These are phyloP conservation scores for Platycercus adscitus DNA, from an alignment of 2,113 vertebrate genomes.

Conservation along the genomic window DNA sequence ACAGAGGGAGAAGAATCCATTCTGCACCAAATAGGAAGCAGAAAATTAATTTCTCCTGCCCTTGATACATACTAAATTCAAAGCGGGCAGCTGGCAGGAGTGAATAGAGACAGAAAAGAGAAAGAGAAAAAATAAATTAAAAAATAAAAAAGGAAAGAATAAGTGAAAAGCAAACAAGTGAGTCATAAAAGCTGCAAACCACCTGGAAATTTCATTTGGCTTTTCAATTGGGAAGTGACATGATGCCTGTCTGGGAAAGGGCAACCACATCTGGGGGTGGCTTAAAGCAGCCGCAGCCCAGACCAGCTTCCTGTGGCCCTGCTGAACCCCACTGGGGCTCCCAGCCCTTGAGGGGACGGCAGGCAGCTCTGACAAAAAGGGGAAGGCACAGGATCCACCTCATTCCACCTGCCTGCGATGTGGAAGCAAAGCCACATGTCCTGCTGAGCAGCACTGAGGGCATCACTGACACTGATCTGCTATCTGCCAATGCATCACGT, in stretches of 20 bases:
- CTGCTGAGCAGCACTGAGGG: not conserved
- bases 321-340: not conserved
- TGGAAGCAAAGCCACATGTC: not conserved
- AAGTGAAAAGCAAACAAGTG: constrained; percentile 1
- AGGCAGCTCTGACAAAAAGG: not conserved
- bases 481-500: not conserved
- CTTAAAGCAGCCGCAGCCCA: not conserved
- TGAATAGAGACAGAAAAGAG: constrained; percentile 6
- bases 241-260: not conserved
- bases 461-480: not conserved
- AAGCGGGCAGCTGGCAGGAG: constrained; percentile 47
- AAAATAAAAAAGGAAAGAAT: not conserved
- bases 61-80: constrained; percentile 57
- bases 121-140: not conserved
- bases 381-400: not conserved
- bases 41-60: constrained; percentile 35
- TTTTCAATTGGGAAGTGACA: constrained; percentile 56
- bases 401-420: not conserved
- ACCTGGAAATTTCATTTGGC: constrained; percentile 53
- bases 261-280: not conserved
- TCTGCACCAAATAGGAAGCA: not conserved
- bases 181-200: constrained; percentile 29
- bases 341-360: not conserved
- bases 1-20: not conserved
- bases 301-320: not conserved